Base-by-base conservation (phyloP, 2,113 vertebrate species). In the Xerus inauris region DNA sequence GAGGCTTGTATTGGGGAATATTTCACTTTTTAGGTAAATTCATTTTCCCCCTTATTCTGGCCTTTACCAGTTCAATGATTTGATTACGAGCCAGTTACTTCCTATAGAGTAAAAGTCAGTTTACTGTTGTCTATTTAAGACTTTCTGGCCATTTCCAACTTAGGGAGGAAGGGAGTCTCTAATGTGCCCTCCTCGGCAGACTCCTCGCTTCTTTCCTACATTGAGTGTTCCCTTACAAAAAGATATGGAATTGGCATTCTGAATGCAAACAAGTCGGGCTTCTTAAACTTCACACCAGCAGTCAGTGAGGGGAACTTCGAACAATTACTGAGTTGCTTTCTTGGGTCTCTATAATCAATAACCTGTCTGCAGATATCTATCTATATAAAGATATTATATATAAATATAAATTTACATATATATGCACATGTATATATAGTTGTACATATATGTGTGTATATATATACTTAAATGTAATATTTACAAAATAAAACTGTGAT, bases 401-500 rank as follows among this genome's bases (percentile, higher is more conserved):
- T 98, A 98, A 98, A 98, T 98, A 98, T 97, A 98, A 98, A 98
- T 98, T 97, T 98, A 98, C 98, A 98, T 97, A 97, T 97, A 97
- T 98, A 98, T 94, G 98, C 98, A 98, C 98, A 98, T 98, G 98
- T 98, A 98, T 98, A 99, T 98, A 98, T 97, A 96, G 97, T 94
- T 98, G 97, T 98, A 98, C 95, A 98, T 98, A 98, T 98, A 98
- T 98, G 98, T 98, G 98, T 97, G 97, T 98, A 93, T 97, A 98
- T 98, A 97, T 97, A 98, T 98, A 98, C 98, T 98, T 98, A 98
- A 98, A 98, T 98, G 98, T 98, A 98, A 98, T 98, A 98, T 99
- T 98, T 99, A 98, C 98, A 98, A 98, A 97, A 98, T 98, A 98
- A 98, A 99, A 98, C 99, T 99, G 99, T 99, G 99, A 99, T 98